Percentiles rank a stretch among this genome's conserved stretches.
phyloP scores from a whole-genome alignment of 2,113 vertebrate genomes.

The Saguinus imperator region DNA sequence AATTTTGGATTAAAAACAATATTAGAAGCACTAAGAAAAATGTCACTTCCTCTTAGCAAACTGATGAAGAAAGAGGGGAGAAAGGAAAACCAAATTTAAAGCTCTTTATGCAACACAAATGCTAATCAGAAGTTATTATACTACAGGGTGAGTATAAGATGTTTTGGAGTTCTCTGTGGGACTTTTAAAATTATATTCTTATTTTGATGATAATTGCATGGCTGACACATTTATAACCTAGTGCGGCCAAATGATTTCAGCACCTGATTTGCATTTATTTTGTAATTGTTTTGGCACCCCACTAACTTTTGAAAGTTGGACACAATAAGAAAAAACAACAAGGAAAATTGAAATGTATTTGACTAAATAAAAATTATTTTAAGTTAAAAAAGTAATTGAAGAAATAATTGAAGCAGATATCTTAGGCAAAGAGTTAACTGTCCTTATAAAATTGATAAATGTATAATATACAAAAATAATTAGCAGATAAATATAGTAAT shows the following conservation, averaged over 20 bases:
- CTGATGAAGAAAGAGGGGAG: background rate
- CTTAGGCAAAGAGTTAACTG: background rate
- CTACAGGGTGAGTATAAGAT: background rate
- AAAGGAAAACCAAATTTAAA: background rate
- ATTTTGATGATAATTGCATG: background rate
- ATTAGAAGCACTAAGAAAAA: background rate
- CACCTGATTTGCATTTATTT: background rate
- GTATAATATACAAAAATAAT: slow-evolving; percentile 22
- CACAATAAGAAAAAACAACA: background rate
- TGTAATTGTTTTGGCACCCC: background rate
- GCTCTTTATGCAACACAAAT: background rate
- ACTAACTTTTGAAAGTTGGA: background rate
- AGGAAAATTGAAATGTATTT: slow-evolving; percentile 15
- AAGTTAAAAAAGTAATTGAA: background rate
- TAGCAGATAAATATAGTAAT: background rate
- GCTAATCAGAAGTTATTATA: background rate
- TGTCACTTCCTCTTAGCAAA: background rate
- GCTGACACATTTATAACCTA: background rate
- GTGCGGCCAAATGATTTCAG: background rate
- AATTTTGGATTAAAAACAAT: background rate
- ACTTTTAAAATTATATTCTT: background rate
- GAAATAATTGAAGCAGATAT: background rate
- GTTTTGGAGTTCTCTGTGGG: background rate
- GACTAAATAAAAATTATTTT: slow-evolving; percentile 34
- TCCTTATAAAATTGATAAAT: background rate